Conservation (phyloP, 2,113 vertebrate genomes). For the Pedionomus torquatus region DNA sequence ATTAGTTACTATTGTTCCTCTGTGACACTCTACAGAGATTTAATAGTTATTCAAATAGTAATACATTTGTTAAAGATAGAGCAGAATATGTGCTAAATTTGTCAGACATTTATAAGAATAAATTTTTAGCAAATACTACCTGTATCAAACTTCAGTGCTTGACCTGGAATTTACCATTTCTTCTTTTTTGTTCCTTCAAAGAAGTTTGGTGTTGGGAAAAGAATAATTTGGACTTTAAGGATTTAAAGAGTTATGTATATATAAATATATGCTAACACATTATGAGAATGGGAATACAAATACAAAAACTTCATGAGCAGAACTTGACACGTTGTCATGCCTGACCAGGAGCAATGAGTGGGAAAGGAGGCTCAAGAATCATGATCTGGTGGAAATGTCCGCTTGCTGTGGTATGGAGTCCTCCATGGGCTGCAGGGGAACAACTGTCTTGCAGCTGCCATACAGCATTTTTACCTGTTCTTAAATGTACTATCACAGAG, state of each 20-base stretch:
- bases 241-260: not conserved
- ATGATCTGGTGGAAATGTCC: not conserved
- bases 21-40: not conserved
- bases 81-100: not conserved
- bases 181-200: not conserved
- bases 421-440: not conserved
- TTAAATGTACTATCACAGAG: not conserved
- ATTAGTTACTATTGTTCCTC: not conserved
- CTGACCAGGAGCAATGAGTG: not conserved
- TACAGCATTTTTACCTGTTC: not conserved
- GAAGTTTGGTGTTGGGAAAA: not conserved
- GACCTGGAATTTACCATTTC: not conserved
- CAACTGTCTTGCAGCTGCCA: not conserved
- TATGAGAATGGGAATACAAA: not conserved
- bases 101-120: not conserved
- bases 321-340: not conserved
- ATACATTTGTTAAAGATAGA: not conserved
- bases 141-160: not conserved
- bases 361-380: not conserved
- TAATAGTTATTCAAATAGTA: not conserved
- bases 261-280: not conserved
- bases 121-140: not conserved
- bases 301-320: fast-evolving
- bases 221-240: not conserved
- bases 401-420: fast-evolving